Conservation (phyloP, 2,888 invertebrate genomes). For the Cremastinae sp. region DNA sequence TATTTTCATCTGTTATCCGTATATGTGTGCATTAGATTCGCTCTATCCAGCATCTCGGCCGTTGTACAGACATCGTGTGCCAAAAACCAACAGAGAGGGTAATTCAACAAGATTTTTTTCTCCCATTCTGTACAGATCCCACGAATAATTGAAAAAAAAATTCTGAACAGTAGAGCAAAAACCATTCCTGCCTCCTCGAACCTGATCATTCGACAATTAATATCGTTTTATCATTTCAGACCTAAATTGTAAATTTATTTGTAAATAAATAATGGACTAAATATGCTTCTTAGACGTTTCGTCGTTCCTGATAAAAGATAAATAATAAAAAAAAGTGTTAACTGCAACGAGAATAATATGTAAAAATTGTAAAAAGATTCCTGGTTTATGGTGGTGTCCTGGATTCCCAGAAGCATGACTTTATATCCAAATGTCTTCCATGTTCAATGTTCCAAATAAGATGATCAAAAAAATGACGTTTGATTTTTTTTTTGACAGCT, state of each 20-base stretch:
- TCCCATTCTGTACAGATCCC: constrained; percentile 9
- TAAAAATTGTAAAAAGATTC: too few species aligned
- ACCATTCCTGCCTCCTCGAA: too few species aligned
- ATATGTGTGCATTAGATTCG: constrained; percentile 79
- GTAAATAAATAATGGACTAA: constrained; percentile 47
- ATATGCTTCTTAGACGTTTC: constrained; percentile 5
- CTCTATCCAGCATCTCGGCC: constrained; percentile 82
- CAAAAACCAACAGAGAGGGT: constrained; percentile 83
- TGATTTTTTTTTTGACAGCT: constrained; percentile 84
- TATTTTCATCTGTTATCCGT: constrained; percentile 44
- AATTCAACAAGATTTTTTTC: constrained; percentile 72
- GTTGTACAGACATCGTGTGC: constrained; percentile 80
- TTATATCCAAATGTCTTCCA: background rate
- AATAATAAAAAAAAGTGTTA: background rate
- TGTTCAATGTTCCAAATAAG: background rate
- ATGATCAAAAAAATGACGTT: constrained; percentile 2
- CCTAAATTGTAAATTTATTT: constrained; percentile 52
- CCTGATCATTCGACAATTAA: background rate
- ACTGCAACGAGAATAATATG: background rate
- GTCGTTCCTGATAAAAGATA: constrained; percentile 1
- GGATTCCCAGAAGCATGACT: background rate
- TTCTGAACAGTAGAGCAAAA: too few species aligned
- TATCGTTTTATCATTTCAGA: constrained; percentile 22
- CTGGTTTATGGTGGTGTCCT: background rate
- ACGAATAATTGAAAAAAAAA: too few species aligned